Conservation (phyloP, 2,113 vertebrate species). For the Myotis davidii region DNA sequence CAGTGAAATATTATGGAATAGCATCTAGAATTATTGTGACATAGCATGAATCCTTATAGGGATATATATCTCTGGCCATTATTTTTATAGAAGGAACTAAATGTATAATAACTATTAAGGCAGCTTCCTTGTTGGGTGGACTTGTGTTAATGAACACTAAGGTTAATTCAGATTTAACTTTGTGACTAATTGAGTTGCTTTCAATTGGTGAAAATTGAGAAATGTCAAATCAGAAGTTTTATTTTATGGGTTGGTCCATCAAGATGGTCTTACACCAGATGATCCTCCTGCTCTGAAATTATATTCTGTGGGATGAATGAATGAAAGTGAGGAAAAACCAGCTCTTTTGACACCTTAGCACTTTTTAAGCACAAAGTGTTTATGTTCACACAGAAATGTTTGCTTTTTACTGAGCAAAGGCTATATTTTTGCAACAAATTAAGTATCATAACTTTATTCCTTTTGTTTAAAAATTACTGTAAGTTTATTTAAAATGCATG, state of each 20-base stretch:
- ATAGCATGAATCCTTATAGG: not conserved
- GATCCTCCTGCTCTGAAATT: not conserved
- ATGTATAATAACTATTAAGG: not conserved
- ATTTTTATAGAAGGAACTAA: conserved; percentile 8
- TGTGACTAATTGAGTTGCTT: not conserved
- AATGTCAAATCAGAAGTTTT: not conserved
- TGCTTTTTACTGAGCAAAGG: not conserved
- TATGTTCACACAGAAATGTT: not conserved
- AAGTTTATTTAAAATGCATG: conserved; percentile 79
- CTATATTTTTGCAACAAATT: conserved; percentile 61
- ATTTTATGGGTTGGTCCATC: not conserved
- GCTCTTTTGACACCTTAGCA: not conserved
- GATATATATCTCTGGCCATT: not conserved
- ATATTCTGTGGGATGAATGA: not conserved
- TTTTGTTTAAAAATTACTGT: conserved; percentile 78
- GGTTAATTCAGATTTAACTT: conserved; percentile 12
- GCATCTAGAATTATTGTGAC: conserved; percentile 18
- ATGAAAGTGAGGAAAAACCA: not conserved
- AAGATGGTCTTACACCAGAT: not conserved
- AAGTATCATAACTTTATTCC: conserved; percentile 76
- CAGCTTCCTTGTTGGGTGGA: not conserved
- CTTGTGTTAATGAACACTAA: not conserved
- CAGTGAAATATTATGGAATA: not conserved
- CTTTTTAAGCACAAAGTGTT: not conserved
- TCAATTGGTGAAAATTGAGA: not conserved